These are phyloP conservation scores for Macheiramphus alcinus DNA, from an alignment of 2,113 vertebrate genomes.

Conservation along the genomic window DNA sequence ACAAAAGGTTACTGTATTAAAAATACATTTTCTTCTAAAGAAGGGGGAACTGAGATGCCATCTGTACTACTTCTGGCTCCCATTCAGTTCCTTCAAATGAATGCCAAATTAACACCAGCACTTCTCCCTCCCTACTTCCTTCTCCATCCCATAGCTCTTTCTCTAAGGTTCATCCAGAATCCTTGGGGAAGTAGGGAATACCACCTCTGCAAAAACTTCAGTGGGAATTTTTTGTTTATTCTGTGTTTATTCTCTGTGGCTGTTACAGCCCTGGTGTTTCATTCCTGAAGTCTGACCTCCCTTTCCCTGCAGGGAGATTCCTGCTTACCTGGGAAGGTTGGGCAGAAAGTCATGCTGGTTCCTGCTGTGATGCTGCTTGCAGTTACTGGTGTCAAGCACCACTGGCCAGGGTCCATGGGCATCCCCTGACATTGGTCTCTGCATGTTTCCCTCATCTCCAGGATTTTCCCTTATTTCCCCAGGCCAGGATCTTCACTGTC, in stretches of 20 bases:
- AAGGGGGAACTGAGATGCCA: not conserved
- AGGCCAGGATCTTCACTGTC: not conserved
- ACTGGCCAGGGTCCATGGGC: not conserved
- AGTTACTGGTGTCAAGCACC: not conserved
- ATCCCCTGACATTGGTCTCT: not conserved
- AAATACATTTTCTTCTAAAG: not conserved
- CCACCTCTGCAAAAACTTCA: not conserved
- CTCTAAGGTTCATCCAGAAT: not conserved
- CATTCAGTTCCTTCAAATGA: not conserved
- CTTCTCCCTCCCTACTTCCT: not conserved
- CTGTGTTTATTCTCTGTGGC: not conserved
- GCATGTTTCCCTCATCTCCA: not conserved
- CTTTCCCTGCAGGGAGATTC: not conserved
- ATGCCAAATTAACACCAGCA: slow-evolving; percentile 46
- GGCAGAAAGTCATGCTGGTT: fast-evolving
- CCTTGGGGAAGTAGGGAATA: not conserved
- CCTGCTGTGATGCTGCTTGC: not conserved
- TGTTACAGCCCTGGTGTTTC: not conserved
- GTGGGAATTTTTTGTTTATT: not conserved
- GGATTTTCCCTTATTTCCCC: not conserved
- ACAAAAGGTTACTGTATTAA: slow-evolving; percentile 6
- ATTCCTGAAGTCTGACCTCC: not conserved
- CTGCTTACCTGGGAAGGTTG: not conserved
- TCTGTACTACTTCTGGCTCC: slow-evolving; percentile 38
- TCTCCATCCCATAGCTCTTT: not conserved